A percentile compares a stretch with the other conserved stretches of the same genome.
Evolutionary conservation across 2,888 invertebrate genomes (phyloP).

Genomic region (Cheilosia variabilis): DNA sequence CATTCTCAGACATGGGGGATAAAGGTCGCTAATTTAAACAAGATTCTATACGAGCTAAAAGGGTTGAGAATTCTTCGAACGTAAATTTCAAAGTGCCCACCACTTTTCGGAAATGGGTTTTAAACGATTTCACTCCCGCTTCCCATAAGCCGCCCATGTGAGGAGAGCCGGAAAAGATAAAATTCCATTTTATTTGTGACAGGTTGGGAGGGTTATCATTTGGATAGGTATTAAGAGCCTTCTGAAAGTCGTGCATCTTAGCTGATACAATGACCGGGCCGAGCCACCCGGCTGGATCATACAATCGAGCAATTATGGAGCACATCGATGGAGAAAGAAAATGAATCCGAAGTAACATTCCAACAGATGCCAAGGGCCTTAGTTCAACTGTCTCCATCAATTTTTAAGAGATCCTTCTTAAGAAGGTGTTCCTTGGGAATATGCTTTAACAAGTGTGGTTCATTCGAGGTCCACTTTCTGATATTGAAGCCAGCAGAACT

Average conservation of each 20-base stretch:
- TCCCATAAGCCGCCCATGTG: neutral
- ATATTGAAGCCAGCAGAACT: conserved; percentile 4
- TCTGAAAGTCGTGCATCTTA: neutral
- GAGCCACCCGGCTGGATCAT: conserved; percentile 45
- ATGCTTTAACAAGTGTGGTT: neutral
- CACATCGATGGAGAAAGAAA: neutral
- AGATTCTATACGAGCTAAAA: neutral
- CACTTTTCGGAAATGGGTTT: neutral
- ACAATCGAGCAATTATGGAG: conserved; percentile 32
- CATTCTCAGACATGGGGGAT: neutral
- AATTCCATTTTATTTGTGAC: neutral
- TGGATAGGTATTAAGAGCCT: neutral
- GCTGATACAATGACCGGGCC: conserved; percentile 1
- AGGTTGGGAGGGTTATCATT: neutral
- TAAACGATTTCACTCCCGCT: neutral
- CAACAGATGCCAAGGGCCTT: conserved; percentile 20
- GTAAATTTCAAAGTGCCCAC: neutral
- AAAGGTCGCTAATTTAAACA: neutral
- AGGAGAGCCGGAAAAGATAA: neutral
- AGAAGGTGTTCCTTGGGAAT: conserved; percentile 1
- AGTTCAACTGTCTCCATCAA: conserved; percentile 1
- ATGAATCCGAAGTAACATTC: conserved; percentile 5
- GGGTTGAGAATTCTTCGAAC: neutral
- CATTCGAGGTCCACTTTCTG: conserved; percentile 28
- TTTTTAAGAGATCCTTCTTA: neutral